Conservation (phyloP, 1,140 invertebrate species). For the Rhynchophorus ferrugineus region DNA sequence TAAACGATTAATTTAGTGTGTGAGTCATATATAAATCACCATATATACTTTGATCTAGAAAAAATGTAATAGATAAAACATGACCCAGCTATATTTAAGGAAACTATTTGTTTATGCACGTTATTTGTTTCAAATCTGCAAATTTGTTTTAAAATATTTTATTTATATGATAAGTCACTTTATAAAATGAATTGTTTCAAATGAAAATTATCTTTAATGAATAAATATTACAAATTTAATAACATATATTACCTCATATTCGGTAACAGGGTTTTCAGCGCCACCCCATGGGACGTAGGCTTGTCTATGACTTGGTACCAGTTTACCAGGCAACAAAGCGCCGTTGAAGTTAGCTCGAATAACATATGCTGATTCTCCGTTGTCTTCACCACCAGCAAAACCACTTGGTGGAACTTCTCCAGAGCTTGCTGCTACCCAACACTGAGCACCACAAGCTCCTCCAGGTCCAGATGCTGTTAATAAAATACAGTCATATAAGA, state of each 20-base stretch:
- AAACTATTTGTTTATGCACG: too few species aligned
- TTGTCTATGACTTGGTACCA: conserved; percentile 60
- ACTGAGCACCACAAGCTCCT: conserved; percentile 33
- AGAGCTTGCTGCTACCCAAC: conserved; percentile 59
- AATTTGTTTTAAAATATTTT: too few species aligned
- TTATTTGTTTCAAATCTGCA: too few species aligned
- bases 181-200: too few species aligned
- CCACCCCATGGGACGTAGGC: conserved; percentile 75
- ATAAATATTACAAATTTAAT: too few species aligned
- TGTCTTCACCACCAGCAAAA: conserved; percentile 64
- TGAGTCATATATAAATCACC: too few species aligned
- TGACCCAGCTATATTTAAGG: too few species aligned
- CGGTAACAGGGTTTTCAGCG: conserved; percentile 59
- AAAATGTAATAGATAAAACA: too few species aligned
- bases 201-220: too few species aligned
- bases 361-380: conserved; percentile 64
- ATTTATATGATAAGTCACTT: too few species aligned
- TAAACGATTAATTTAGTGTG: too few species aligned
- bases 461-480: conserved; percentile 25
- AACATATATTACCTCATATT: conserved; percentile 72
- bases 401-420: conserved; percentile 64
- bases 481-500: conserved; percentile 10
- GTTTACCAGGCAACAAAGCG: conserved; percentile 70
- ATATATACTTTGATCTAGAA: too few species aligned
- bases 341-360: conserved; percentile 54